Percentiles rank a stretch among this genome's conserved stretches.
Conservation (phyloP, 2,113 vertebrate genomes). For the Arothron firmamentum region DNA sequence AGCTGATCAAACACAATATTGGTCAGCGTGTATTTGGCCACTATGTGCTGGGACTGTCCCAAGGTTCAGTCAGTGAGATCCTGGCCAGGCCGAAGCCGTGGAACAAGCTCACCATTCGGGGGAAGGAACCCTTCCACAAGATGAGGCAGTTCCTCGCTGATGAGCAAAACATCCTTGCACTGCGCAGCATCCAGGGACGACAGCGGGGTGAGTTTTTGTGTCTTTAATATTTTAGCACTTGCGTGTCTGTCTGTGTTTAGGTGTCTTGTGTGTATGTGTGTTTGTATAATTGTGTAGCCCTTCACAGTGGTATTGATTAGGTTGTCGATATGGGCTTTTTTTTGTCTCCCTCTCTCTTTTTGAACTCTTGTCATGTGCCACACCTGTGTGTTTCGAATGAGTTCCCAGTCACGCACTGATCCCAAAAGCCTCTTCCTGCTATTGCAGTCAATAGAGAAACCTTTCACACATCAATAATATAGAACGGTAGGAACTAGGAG, state of each 20-base stretch:
- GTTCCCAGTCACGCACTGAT: conserved; percentile 56
- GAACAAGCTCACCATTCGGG: conserved; percentile 94
- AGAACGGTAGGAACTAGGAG: conserved; percentile 55
- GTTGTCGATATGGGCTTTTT: conserved; percentile 58
- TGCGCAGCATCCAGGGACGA: conserved; percentile 94
- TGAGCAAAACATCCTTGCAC: conserved; percentile 94
- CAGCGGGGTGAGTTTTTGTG: conserved; percentile 87
- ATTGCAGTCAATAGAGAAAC: conserved; percentile 71
- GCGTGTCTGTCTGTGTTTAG: conserved; percentile 9
- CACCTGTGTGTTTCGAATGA: conserved; percentile 67
- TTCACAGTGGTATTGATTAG: conserved; percentile 61
- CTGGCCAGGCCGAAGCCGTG: conserved; percentile 95
- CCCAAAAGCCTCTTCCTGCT: conserved; percentile 62
- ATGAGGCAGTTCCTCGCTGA: conserved; percentile 98
- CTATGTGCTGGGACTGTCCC: conserved; percentile 94
- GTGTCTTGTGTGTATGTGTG: conserved; percentile 40
- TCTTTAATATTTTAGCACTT: neutral
- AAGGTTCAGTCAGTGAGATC: conserved; percentile 96
- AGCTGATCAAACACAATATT: conserved; percentile 98
- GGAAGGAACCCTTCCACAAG: conserved; percentile 98
- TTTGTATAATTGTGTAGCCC: conserved; percentile 34
- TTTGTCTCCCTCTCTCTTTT: conserved; percentile 45
- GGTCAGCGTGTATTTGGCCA: conserved; percentile 96
- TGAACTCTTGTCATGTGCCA: conserved; percentile 55
- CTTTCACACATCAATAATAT: conserved; percentile 74